Conservation (phyloP, 2,797 vertebrate genomes). For the Hyperoplus lanceolatus region DNA sequence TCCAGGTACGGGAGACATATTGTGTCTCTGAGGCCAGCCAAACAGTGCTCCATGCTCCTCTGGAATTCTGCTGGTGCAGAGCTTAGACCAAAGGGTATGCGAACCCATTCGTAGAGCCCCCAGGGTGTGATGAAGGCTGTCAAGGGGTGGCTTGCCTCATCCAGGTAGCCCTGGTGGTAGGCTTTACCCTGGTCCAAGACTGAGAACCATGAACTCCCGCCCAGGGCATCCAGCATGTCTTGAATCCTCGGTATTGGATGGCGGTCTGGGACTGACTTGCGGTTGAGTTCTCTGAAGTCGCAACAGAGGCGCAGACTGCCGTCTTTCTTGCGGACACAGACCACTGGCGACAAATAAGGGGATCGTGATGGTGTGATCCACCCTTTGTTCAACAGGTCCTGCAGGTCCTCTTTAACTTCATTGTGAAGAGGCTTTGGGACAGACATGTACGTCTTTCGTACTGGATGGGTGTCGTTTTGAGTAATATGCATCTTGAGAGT, state of each 20-base stretch:
- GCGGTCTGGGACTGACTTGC: constrained; percentile 68
- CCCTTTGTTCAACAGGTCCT: constrained; percentile 7
- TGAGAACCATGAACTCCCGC: constrained; percentile 57
- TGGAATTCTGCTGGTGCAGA: constrained; percentile 50
- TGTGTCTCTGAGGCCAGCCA: constrained; percentile 20
- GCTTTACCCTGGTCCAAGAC: constrained; percentile 42
- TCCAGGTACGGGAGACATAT: constrained; percentile 41
- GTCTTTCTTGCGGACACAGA: constrained; percentile 33
- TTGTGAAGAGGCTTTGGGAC: constrained; percentile 37
- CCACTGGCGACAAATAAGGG: constrained; percentile 26
- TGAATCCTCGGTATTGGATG: constrained; percentile 65
- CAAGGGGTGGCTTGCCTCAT: background rate
- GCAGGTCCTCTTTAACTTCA: constrained; percentile 7
- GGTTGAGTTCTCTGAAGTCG: constrained; percentile 64
- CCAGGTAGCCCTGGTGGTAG: constrained; percentile 38
- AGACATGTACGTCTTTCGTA: background rate
- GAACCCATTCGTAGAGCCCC: constrained; percentile 28
- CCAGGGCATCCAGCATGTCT: constrained; percentile 71
- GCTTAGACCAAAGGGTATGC: constrained; percentile 47
- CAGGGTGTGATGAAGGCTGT: constrained; percentile 27
- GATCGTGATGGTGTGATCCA: constrained; percentile 32
- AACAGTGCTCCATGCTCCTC: constrained; percentile 41
- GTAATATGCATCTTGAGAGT: too few species aligned
- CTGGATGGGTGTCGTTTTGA: background rate
- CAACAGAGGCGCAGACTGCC: constrained; percentile 44